Evolutionary conservation across 2,888 invertebrate species (phyloP), one percentile per base, ranked within the genome.

Genomic region (Cheilosia grossa): DNA sequence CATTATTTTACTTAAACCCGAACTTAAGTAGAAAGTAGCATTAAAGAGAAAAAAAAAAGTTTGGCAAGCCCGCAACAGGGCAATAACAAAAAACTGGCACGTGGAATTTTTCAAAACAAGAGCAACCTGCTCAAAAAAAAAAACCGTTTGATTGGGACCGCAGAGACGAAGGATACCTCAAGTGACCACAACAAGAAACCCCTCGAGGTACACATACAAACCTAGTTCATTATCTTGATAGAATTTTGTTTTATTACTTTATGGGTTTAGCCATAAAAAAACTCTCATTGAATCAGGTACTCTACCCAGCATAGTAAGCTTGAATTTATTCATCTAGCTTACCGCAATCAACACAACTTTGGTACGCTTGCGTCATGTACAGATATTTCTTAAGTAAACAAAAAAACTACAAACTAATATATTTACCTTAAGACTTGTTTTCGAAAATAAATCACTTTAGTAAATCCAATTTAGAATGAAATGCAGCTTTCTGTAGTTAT

Each of bases 351-450:
- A n/a, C 44, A 44, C 2, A 44, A 44, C 44, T 44, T 44, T 44
- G 5, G 5, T 44, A 44, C 2, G 15, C n/a, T 17, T 47, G n/a
- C n/a, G 47, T 47, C 47, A 37, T 40, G 37, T 19, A 37, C 2
- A 17, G 5, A 10, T 19, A 30, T 19, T 13, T 37, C 37, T 37
- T 37, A 37, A 37, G 3, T 2, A 33, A 58, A 58, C 9, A 58
- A 56, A 21, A 49, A 33, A 17, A 33, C 19, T 19, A 37, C 13
- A 37, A 13, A 37, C 13, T n/a, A 27, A 33, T 53, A 66, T 51
- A 66, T 53, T 27, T 66, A 53, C 81, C 81, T 82, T 70, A 69
- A 72, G 56, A 69, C 53, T 70, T 59, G 70, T 64, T 69, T 81
- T 77, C 53, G 64, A 40, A 70, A 51, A 51, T 61, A 66, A 74